Conservation (phyloP, 2,113 vertebrate genomes). For the Eublepharis macularius region DNA sequence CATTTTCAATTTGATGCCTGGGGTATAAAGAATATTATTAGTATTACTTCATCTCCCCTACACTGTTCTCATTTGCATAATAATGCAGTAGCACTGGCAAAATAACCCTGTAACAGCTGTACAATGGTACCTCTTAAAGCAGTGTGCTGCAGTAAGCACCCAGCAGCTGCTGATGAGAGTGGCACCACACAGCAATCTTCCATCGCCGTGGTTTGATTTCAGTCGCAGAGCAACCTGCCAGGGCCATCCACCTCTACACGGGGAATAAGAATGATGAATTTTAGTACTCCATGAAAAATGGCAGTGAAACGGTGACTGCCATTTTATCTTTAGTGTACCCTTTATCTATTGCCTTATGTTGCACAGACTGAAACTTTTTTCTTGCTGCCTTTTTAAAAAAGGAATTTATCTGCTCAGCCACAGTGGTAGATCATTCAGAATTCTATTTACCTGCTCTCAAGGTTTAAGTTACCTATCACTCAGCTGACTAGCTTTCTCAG, state of each 20-base stretch:
- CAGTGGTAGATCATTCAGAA: constrained; percentile 11
- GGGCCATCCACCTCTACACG: constrained; percentile 89
- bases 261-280: background rate
- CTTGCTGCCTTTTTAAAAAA: background rate
- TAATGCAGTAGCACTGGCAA: background rate
- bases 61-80: background rate
- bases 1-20: background rate
- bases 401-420: background rate
- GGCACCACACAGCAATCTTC: constrained; percentile 91
- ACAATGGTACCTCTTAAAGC: constrained; percentile 89
- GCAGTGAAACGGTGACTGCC: background rate
- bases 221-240: constrained; percentile 95
- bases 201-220: constrained; percentile 85
- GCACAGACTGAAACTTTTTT: accelerated
- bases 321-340: background rate
- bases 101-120: constrained; percentile 5
- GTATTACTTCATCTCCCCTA: background rate
- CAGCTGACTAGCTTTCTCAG: background rate
- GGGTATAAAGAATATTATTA: background rate
- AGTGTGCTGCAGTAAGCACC: constrained; percentile 96
- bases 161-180: constrained; percentile 95
- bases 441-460: background rate
- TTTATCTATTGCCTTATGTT: background rate
- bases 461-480: background rate
- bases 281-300: background rate